Evolutionary conservation across 2,113 vertebrate species (phyloP), one percentile per base, ranked within the genome.

Genomic region (Gallinago media): DNA sequence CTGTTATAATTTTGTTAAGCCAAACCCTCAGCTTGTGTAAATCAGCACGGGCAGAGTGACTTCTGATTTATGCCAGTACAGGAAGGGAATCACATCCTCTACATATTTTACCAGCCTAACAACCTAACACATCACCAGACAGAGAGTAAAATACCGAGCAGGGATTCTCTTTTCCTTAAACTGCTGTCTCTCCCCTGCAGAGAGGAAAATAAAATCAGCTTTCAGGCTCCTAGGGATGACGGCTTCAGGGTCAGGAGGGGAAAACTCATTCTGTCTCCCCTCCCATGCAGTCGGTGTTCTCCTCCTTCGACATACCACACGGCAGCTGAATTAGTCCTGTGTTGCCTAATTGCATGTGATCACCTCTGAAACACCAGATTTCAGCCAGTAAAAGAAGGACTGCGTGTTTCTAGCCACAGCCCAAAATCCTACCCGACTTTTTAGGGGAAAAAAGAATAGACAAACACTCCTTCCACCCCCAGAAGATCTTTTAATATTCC

Each of bases 51-150:
- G 75, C 3, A 52, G 70, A 91, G 87, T 20, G 50, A 90, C 79
- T 93, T n/a, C 79, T 96, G 95, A 97, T 95, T 96, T 94, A 93
- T 72, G 65, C n/a, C 68, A 11, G 42, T 19, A 63, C 68, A 88
- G 88, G 82, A 84, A 55, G 56, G 83, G 82, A 96, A 94, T 80
- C 72, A 59, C 79, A 70, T 93, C 94, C 88, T 89, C 88, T 71
- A 77, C 68, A 63, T 93, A 93, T 94, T 96, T 96, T 86, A 90
- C 88, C 82, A 88, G 80, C 71, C 89, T 85, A 96, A 92, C 85
- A 93, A 92, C 68, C 72, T 83, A 70, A 58, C 72, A 59, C 90
- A 47, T 21, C 34, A 71, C 46, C 34, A 83, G 68, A 55, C 63
- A 79, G 62, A 32, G 68, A 93, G 70, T 47, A 38, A 58, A 67